These are phyloP conservation scores for Chascanopsetta lugubris DNA, from an alignment of 2,113 vertebrate species.

Conservation along the genomic window DNA sequence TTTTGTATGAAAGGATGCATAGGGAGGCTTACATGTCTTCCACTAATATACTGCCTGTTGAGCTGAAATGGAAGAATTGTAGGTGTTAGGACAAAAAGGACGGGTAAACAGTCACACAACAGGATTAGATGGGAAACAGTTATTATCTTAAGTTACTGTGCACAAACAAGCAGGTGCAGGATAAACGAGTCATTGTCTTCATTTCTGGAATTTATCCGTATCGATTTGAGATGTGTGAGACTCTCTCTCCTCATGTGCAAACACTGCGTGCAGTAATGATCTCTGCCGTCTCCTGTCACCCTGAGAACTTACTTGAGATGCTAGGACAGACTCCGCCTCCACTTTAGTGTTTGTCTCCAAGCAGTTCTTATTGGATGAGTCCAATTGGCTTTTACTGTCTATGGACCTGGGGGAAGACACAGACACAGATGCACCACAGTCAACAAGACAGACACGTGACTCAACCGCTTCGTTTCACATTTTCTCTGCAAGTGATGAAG, in stretches of 20 bases:
- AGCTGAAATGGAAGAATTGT: constrained; percentile 84
- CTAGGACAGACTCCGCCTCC: constrained; percentile 86
- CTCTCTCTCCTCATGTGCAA: constrained; percentile 18
- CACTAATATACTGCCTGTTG: constrained; percentile 86
- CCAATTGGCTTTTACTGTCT: constrained; percentile 88
- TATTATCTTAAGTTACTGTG: constrained; percentile 11
- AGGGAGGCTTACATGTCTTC: constrained; percentile 85
- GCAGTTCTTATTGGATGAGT: constrained; percentile 83
- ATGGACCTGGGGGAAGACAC: constrained; percentile 79
- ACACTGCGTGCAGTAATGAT: constrained; percentile 30
- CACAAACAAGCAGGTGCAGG: constrained; percentile 30
- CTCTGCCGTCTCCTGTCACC: constrained; percentile 9
- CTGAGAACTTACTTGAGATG: constrained; percentile 87
- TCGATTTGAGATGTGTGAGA: constrained; percentile 4
- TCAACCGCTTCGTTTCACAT: no score
- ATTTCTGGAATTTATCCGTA: constrained; percentile 17
- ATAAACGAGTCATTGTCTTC: not conserved
- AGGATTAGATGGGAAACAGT: constrained; percentile 28
- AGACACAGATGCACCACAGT: not conserved
- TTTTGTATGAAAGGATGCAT: constrained; percentile 71
- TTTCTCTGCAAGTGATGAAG: no score
- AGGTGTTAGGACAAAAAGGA: constrained; percentile 74
- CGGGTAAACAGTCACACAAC: constrained; percentile 49
- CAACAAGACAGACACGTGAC: not conserved
- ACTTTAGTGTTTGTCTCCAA: constrained; percentile 85